phyloP scores from a whole-genome alignment of 2,888 invertebrate species.

The Morinoia aosen region DNA sequence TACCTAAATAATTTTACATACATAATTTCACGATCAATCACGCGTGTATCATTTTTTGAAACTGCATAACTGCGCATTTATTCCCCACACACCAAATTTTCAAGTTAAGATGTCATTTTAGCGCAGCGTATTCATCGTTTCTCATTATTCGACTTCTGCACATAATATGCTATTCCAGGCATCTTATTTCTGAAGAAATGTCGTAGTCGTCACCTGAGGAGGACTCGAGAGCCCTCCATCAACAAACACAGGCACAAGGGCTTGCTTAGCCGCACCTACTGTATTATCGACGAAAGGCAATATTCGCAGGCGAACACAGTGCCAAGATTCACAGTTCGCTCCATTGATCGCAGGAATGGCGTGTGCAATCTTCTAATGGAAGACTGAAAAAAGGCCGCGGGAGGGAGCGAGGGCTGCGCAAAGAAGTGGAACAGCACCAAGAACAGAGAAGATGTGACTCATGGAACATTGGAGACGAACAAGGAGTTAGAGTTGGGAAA shows the following conservation, averaged over 20 bases:
- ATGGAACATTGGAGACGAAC: too few species aligned
- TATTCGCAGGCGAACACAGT: not conserved
- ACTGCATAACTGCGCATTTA: not conserved
- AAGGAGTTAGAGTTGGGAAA: too few species aligned
- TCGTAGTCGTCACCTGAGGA: not conserved
- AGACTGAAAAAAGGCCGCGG: not conserved
- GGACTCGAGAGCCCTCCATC: not conserved
- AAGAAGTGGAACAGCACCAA: not conserved
- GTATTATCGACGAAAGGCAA: not conserved
- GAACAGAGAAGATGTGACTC: not conserved
- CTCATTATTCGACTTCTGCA: not conserved
- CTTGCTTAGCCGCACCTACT: not conserved
- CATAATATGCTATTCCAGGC: not conserved
- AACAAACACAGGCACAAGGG: not conserved
- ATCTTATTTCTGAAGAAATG: not conserved
- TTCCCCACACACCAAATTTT: not conserved
- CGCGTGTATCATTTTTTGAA: not conserved
- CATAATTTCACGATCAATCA: not conserved
- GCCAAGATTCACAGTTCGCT: not conserved
- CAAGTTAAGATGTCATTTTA: not conserved
- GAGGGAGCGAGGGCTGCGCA: not conserved
- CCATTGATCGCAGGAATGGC: constrained; percentile 14
- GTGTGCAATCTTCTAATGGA: constrained; percentile 46
- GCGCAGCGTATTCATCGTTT: not conserved
- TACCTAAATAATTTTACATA: not conserved